Evolutionary conservation across 2,888 invertebrate genomes (phyloP), one percentile per base, ranked within the genome.

Genomic region (Camponotus fellah): DNA sequence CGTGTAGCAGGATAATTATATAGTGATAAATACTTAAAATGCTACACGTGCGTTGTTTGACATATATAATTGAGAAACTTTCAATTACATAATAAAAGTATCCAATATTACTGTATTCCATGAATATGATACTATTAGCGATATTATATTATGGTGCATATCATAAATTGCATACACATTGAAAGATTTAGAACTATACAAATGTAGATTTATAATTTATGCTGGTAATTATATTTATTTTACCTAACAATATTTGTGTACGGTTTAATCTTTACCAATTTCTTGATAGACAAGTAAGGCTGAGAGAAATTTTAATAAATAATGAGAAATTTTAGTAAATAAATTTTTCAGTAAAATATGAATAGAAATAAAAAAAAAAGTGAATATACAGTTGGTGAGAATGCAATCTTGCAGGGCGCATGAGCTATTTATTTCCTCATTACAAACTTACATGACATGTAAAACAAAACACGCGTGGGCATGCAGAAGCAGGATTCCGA

Each of bases 371-470:
- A 58, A 60, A 21, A 60, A 21, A 56, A 3, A 68, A 17, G 17
- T 53, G n/a, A 26, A 56, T 46, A 14, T 58, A 46, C 5, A 58
- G 14, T 53, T 60, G 32, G 32, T 14, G 43, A 71, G 46, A 71
- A 72, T 80, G 72, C 58, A 62, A 8, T 80, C 37, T 71, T 80
- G 49, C 37, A 62, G 60, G 60, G 37, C 72, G 60, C 71, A 80
- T 60, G 79, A 46, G 60, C 60, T 62, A 60, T 80, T 80, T 80
- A 80, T 80, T 77, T 46, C 34, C 32, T 76, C 43, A 49, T 80
- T 72, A 80, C 72, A 80, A 80, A 80, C 72, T 80, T 80, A 72
- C 79, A 80, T 71, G 72, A 72, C 46, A 80, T 80, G 46, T 80
- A 62, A 72, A 80, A 80, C 60, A 46, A 62, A 80, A 80, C 17